Evolutionary conservation across 35 echinoderm and acorn worm genomes (phyloP).

Genomic region (Lytechinus variegatus): DNA sequence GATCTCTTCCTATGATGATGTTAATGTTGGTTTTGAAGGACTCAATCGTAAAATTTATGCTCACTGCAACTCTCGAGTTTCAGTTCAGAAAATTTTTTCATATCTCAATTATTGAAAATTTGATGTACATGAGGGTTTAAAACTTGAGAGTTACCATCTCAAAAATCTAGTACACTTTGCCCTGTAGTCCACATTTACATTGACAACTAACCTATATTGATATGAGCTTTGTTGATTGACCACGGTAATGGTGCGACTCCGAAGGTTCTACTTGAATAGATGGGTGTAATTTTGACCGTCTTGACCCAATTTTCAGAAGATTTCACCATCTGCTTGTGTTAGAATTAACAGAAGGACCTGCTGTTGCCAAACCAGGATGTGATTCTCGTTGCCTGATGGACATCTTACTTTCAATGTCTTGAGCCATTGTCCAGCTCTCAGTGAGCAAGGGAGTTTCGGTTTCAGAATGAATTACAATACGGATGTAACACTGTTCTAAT

Average conservation of each 20-base stretch:
- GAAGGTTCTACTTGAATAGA: neutral
- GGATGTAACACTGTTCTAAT: neutral
- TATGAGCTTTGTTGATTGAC: no score
- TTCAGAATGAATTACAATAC: neutral
- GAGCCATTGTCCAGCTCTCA: neutral
- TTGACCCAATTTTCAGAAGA: neutral
- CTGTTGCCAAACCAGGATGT: neutral
- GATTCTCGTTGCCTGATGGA: neutral
- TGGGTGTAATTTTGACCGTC: neutral
- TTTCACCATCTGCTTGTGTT: neutral
- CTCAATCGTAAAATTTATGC: no score
- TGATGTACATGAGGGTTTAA: no score
- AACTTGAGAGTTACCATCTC: no score
- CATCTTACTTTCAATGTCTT: neutral
- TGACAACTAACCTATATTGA: neutral
- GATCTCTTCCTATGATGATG: no score
- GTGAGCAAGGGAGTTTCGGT: neutral
- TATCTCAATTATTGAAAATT: no score
- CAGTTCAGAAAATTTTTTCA: no score
- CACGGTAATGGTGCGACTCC: neutral
- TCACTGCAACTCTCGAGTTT: no score
- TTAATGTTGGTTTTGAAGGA: no score
- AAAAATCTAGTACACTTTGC: no score
- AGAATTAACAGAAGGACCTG: neutral
- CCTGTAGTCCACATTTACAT: no score